These are phyloP conservation scores for Eupithecia subumbrata DNA, from an alignment of 2,888 invertebrate genomes.

Conservation along the genomic window DNA sequence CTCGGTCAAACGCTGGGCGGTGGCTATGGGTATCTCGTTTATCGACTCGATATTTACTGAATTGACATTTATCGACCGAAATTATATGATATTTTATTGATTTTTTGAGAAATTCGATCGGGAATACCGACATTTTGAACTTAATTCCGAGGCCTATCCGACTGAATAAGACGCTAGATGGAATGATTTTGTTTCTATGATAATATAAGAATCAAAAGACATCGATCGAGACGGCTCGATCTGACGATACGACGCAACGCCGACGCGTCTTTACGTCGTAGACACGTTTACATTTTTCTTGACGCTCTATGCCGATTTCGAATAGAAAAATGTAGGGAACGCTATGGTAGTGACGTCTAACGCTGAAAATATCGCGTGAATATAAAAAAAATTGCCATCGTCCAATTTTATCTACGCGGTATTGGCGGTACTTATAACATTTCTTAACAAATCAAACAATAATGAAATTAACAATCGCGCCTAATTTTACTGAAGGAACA, in stretches of 20 bases:
- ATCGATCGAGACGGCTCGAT: not conserved
- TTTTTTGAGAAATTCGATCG: not conserved
- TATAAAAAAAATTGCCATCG: not conserved
- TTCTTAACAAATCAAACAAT: not conserved
- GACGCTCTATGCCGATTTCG: not conserved
- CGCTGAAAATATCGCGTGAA: not conserved
- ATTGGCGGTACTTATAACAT: not conserved
- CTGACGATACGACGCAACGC: not conserved
- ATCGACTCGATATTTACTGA: not conserved
- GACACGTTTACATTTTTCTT: not conserved
- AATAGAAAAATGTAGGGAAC: not conserved
- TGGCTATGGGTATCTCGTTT: constrained; percentile 38
- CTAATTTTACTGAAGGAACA: not conserved
- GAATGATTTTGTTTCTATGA: not conserved
- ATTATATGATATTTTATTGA: not conserved
- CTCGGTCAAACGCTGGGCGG: constrained; percentile 57
- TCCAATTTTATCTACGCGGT: not conserved
- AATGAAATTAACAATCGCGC: not conserved
- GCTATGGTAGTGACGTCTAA: not conserved
- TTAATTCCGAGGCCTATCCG: not conserved
- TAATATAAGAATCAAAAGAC: not conserved
- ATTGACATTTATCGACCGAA: not conserved
- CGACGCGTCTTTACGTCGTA: not conserved
- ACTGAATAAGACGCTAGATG: not conserved
- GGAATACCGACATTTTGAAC: not conserved